A percentile compares a stretch with the other conserved stretches of the same genome.
Conservation (phyloP, 2,113 vertebrate species). For the Fukomys damarensis region DNA sequence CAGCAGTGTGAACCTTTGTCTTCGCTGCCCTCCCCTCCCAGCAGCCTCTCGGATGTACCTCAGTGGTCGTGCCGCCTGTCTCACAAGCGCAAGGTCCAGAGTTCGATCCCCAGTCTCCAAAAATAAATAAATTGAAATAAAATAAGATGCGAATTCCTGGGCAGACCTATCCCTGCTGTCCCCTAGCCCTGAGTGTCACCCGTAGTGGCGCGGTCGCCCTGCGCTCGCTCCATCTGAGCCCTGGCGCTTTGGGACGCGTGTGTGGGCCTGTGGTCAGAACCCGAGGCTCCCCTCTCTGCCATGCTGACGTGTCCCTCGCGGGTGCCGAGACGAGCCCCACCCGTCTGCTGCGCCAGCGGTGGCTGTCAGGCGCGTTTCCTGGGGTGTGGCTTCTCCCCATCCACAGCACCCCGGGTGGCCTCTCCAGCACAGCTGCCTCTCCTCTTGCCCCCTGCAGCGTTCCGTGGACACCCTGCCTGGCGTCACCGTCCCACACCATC, state of each 20-base stretch:
- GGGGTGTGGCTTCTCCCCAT: background rate
- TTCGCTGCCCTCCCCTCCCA: accelerated
- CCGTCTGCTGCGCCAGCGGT: background rate
- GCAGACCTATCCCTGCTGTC: background rate
- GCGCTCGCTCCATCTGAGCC: background rate
- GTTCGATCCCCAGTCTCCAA: too few relatives aligned
- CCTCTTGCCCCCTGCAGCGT: background rate
- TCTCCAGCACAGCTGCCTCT: background rate
- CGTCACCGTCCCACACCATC: background rate
- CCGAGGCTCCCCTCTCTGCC: background rate
- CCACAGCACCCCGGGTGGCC: too few relatives aligned
- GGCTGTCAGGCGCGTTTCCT: background rate
- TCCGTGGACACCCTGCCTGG: background rate
- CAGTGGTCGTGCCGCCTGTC: too few relatives aligned
- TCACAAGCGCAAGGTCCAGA: too few relatives aligned
- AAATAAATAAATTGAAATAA: too few relatives aligned
- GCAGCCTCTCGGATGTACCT: too few relatives aligned
- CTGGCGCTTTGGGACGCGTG: background rate
- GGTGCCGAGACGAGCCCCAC: background rate
- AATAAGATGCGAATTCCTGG: background rate
- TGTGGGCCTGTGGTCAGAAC: background rate
- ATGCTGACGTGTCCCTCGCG: background rate
- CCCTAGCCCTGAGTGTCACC: too few relatives aligned
- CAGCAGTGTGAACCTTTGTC: background rate
- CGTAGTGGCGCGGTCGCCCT: background rate